A percentile compares a stretch with the other conserved stretches of the same genome.
phyloP scores from a whole-genome alignment of 2,797 vertebrate genomes.

The Epinephelus awoara region DNA sequence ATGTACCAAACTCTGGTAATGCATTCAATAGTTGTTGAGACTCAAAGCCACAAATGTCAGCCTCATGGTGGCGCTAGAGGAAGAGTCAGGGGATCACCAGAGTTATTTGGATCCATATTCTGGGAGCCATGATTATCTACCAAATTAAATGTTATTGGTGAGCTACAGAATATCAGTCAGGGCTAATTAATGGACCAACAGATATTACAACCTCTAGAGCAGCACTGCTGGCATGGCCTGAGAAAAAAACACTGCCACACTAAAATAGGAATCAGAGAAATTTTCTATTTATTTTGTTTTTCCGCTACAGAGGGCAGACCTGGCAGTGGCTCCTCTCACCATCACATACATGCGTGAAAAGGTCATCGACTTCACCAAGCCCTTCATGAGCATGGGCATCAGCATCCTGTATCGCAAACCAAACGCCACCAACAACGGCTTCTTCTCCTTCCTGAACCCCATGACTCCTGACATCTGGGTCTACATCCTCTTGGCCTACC shows the following conservation, averaged over 20 bases:
- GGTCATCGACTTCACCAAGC: constrained; percentile 98
- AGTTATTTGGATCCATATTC: neutral
- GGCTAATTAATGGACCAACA: neutral
- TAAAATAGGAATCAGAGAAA: neutral
- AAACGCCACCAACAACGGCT: constrained; percentile 95
- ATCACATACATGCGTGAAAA: constrained; percentile 97
- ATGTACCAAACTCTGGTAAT: neutral
- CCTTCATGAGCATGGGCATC: constrained; percentile 97
- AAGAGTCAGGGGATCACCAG: neutral
- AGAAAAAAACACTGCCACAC: neutral
- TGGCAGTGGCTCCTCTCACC: constrained; percentile 97
- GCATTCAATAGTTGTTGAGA: neutral
- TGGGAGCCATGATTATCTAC: neutral
- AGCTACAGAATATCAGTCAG: neutral
- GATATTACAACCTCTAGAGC: neutral
- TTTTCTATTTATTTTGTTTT: neutral
- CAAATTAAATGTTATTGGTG: neutral
- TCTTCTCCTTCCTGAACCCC: constrained; percentile 99
- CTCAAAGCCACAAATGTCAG: neutral
- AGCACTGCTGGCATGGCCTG: neutral
- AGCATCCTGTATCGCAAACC: constrained; percentile 98
- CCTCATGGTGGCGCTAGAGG: too few species aligned
- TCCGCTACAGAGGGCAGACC: constrained; percentile 91
- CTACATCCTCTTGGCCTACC: constrained; percentile 97
- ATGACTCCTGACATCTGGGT: constrained; percentile 99